Conservation (phyloP, 2,888 invertebrate species). For the Caenorhabditis doughertyi region DNA sequence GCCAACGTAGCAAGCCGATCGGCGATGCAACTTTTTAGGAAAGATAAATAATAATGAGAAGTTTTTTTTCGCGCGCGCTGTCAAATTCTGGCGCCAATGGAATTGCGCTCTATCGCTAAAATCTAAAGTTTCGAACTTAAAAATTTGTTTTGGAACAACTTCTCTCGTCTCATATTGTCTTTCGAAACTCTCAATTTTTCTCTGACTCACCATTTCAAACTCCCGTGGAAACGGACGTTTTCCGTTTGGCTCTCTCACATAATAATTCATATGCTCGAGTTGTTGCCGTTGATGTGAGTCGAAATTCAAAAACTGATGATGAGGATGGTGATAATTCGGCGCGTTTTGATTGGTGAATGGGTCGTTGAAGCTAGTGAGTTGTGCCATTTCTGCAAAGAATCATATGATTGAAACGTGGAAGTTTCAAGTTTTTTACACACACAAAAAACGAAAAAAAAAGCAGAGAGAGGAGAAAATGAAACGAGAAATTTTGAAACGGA, state of each 20-base stretch:
- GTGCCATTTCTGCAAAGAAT: constrained; percentile 60
- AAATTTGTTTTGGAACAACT: no score
- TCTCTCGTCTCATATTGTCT: no score
- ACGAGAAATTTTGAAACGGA: constrained; percentile 7
- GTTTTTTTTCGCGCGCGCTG: no score
- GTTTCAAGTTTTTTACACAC: constrained; percentile 57
- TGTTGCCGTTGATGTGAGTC: constrained; percentile 7
- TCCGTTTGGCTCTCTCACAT: constrained; percentile 55
- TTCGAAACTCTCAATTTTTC: no score
- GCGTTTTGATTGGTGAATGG: constrained; percentile 34
- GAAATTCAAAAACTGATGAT: constrained; percentile 13
- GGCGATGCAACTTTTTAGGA: no score
- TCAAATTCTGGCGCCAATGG: no score
- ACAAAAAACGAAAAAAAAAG: neutral
- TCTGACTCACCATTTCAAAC: constrained; percentile 63
- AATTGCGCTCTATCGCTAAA: no score
- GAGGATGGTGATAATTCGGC: neutral
- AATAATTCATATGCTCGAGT: constrained; percentile 28
- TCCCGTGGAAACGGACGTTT: constrained; percentile 61
- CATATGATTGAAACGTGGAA: constrained; percentile 48
- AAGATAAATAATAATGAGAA: no score
- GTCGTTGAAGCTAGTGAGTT: constrained; percentile 52
- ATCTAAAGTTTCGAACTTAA: no score
- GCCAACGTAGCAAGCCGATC: no score
- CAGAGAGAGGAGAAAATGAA: neutral